phyloP scores from a whole-genome alignment of 2,797 vertebrate genomes.

The Malurus leucopterus region DNA sequence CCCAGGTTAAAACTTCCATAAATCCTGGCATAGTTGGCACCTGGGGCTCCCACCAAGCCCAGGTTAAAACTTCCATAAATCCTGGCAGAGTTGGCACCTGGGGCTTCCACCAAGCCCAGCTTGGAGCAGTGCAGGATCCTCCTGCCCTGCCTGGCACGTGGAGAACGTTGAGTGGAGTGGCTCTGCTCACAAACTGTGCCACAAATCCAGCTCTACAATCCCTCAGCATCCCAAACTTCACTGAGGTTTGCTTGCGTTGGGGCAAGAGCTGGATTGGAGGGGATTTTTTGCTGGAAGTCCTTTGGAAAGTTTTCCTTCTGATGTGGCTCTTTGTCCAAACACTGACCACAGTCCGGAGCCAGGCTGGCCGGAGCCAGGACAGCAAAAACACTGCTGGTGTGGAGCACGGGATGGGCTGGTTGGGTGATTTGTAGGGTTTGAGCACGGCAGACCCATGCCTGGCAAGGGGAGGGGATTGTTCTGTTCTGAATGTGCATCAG shows the following conservation, averaged over 20 bases:
- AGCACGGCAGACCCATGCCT: accelerated
- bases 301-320: neutral
- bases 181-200: neutral
- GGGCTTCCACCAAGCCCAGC: neutral
- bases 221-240: neutral
- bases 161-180: neutral
- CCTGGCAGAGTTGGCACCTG: neutral
- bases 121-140: neutral
- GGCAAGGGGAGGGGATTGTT: neutral
- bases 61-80: neutral
- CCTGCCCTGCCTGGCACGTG: accelerated
- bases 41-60: neutral
- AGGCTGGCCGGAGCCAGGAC: neutral
- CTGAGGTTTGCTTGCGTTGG: neutral
- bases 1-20: neutral
- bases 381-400: neutral
- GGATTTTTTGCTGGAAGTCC: neutral
- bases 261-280: neutral
- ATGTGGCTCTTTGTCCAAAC: neutral
- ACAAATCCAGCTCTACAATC: neutral
- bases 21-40: neutral
- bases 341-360: neutral
- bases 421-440: neutral
- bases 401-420: accelerated
- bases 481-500: neutral